Evolutionary conservation across 2,113 vertebrate genomes (phyloP).

Genomic region (Zapornia atra): DNA sequence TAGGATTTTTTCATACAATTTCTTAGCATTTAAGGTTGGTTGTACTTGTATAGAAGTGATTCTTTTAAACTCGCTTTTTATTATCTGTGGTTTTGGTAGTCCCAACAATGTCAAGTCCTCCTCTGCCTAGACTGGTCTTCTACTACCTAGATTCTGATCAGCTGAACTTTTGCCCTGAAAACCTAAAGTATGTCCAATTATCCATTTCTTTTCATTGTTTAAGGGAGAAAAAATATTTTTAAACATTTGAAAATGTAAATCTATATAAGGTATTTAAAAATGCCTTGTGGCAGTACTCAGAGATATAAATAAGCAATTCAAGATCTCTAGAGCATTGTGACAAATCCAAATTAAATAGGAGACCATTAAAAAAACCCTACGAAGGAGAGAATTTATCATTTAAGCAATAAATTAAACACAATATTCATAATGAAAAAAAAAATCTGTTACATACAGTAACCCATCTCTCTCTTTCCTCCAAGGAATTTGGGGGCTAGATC

Average conservation of each 20-base stretch:
- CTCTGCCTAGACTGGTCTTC: neutral
- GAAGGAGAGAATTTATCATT: neutral
- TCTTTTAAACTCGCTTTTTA: neutral
- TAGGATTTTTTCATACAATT: rapidly evolving
- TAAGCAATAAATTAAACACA: neutral
- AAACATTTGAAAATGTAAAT: neutral
- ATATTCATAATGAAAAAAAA: neutral
- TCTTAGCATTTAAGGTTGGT: neutral
- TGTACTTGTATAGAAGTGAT: neutral
- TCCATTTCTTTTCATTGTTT: neutral
- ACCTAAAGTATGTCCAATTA: neutral
- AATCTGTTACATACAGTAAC: neutral
- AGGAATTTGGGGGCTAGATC: neutral
- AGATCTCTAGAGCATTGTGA: neutral
- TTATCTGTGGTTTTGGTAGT: neutral
- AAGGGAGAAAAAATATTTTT: neutral
- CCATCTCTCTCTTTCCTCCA: neutral
- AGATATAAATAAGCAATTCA: neutral
- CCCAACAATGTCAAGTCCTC: neutral
- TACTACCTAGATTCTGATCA: neutral
- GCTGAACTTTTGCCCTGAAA: neutral
- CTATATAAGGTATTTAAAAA: neutral
- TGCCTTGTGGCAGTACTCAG: neutral
- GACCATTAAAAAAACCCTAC: neutral
- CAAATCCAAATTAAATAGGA: neutral